Conservation (phyloP, 2,888 invertebrate genomes). For the Polyommatus icarus region DNA sequence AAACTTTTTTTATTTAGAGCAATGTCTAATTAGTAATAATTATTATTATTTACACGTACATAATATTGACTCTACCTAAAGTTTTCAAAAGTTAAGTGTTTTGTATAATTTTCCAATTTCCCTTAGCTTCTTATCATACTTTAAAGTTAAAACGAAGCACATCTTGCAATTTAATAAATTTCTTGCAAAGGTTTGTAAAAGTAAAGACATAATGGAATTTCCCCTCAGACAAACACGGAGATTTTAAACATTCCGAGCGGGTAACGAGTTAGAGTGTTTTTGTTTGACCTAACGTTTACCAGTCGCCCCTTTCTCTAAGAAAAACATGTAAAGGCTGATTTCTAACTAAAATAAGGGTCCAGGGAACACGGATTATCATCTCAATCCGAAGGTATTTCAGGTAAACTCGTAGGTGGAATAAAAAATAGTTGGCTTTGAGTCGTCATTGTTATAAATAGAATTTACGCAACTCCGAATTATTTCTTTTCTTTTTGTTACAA, state of each 20-base stretch:
- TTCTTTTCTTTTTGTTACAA: neutral
- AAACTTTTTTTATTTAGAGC: too few species aligned
- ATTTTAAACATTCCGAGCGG: conserved; percentile 13
- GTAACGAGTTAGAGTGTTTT: conserved; percentile 15
- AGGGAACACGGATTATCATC: neutral
- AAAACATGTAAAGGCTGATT: conserved; percentile 23
- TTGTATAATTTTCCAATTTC: neutral
- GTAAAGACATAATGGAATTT: conserved; percentile 16
- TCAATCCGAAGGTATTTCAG: neutral
- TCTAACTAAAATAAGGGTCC: conserved; percentile 14
- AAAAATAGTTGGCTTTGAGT: neutral
- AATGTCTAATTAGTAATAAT: too few species aligned
- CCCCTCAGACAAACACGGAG: conserved; percentile 4
- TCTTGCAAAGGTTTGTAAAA: conserved; percentile 7
- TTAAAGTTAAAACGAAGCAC: neutral
- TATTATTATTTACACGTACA: too few species aligned
- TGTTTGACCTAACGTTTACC: conserved; percentile 21
- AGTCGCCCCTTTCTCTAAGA: conserved; percentile 15
- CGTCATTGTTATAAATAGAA: neutral
- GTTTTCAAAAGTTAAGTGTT: neutral
- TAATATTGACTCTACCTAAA: too few species aligned
- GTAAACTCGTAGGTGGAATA: neutral
- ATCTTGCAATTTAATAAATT: conserved; percentile 5
- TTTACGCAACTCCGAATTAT: neutral
- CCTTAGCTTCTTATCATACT: neutral